phyloP scores from a whole-genome alignment of 1,140 invertebrate species.

The Theocolax elegans region DNA sequence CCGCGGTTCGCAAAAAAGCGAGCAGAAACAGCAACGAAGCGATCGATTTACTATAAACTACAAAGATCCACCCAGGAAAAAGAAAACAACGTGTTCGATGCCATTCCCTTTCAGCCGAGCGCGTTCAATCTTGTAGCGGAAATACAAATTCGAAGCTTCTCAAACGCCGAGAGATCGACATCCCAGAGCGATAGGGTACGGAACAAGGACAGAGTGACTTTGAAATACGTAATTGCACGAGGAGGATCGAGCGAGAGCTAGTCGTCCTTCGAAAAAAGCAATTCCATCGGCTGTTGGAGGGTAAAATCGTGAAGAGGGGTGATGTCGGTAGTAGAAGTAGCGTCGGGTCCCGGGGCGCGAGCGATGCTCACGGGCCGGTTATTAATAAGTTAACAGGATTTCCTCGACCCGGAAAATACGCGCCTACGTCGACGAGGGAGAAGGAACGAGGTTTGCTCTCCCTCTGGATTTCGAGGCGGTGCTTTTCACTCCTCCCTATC shows the following conservation, averaged over 20 bases:
- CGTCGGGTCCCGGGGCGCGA: constrained; percentile 40
- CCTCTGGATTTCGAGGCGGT: too few relatives aligned
- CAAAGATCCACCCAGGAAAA: too few relatives aligned
- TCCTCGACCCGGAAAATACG: constrained; percentile 54
- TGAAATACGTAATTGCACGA: constrained; percentile 1
- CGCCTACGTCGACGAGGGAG: constrained; percentile 23
- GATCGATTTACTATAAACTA: too few relatives aligned
- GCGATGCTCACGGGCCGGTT: constrained; percentile 46
- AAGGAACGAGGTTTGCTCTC: background rate
- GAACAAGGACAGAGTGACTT: background rate
- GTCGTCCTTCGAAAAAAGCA: constrained; percentile 31
- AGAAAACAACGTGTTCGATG: too few relatives aligned
- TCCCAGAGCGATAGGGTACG: background rate
- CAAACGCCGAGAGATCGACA: too few relatives aligned
- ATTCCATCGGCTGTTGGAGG: constrained; percentile 14
- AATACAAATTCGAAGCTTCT: constrained; percentile 24
- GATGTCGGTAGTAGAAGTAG: too few relatives aligned
- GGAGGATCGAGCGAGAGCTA: too few relatives aligned
- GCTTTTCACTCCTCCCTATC: too few relatives aligned
- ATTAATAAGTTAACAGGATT: constrained; percentile 60
- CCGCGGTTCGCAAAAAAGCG: too few relatives aligned
- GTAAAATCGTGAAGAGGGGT: too few relatives aligned
- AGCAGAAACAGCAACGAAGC: too few relatives aligned
- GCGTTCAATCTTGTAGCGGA: constrained; percentile 27
- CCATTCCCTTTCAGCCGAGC: too few relatives aligned